phyloP scores from a whole-genome alignment of 2,113 vertebrate genomes.

The Theristicus caerulescens region DNA sequence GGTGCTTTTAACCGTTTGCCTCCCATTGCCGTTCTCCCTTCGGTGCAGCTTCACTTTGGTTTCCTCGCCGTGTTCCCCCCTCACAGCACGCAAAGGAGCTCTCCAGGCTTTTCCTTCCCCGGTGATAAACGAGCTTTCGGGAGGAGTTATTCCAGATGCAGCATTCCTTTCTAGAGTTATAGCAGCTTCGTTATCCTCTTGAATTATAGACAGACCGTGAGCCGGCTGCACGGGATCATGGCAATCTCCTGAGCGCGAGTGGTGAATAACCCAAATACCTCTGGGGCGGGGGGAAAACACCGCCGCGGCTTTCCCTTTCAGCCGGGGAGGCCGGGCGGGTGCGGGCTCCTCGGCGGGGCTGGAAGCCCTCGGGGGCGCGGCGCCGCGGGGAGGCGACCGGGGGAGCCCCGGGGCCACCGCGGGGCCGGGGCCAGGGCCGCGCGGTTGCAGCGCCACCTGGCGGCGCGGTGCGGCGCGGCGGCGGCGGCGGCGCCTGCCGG shows the following conservation, averaged over 20 bases:
- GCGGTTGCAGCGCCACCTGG: conserved; percentile 59
- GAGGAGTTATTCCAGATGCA: neutral
- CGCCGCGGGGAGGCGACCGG: too few relatives aligned
- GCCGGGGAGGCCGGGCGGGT: neutral
- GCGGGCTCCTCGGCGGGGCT: neutral
- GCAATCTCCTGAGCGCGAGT: too few relatives aligned
- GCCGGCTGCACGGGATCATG: rapidly evolving
- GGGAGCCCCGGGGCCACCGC: too few relatives aligned
- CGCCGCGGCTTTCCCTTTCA: neutral
- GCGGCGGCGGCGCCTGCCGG: too few relatives aligned
- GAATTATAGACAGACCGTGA: too few relatives aligned
- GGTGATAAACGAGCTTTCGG: neutral
- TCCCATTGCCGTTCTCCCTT: too few relatives aligned
- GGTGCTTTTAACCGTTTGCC: neutral
- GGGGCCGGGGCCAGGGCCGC: neutral
- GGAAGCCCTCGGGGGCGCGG: neutral
- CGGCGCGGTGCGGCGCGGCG: too few relatives aligned
- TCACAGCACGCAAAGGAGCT: neutral
- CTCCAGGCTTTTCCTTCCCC: neutral
- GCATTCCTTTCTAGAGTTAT: neutral
- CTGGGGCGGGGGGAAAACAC: neutral
- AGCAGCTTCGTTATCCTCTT: neutral
- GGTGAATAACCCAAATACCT: neutral
- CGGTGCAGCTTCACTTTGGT: neutral
- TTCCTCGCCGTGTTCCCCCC: rapidly evolving